These are phyloP conservation scores for Polia nebulosa DNA, from an alignment of 2,888 invertebrate species.

Conservation along the genomic window DNA sequence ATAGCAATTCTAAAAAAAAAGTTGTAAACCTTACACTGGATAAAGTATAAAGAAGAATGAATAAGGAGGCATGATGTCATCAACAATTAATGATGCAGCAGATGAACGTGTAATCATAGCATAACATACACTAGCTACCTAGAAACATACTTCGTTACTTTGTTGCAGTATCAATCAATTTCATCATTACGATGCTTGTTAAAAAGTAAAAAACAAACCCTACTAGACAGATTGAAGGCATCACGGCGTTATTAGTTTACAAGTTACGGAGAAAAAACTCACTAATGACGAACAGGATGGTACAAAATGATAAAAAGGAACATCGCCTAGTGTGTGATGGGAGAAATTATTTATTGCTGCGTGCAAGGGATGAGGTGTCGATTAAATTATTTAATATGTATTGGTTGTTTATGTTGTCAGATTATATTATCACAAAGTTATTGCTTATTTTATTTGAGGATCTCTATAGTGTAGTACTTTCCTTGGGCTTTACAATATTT, in stretches of 20 bases:
- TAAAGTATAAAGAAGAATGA: too few species aligned
- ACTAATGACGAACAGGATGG: slow-evolving; percentile 52
- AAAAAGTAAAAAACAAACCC: slow-evolving; percentile 44
- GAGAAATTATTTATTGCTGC: slow-evolving; percentile 34
- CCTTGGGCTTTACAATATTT: too few species aligned
- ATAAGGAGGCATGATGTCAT: neutral
- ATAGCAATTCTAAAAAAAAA: too few species aligned
- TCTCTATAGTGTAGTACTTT: too few species aligned
- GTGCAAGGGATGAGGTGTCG: slow-evolving; percentile 18
- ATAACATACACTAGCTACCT: neutral
- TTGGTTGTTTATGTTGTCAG: neutral
- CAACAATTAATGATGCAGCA: slow-evolving; percentile 1
- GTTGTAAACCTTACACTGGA: too few species aligned
- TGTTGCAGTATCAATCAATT: slow-evolving; percentile 41
- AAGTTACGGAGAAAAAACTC: slow-evolving; percentile 50
- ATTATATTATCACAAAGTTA: too few species aligned
- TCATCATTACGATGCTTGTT: slow-evolving; percentile 27
- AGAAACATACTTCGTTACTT: slow-evolving; percentile 4
- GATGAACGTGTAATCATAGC: too few species aligned
- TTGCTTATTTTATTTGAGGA: neutral
- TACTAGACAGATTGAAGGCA: slow-evolving; percentile 46
- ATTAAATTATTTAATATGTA: slow-evolving; percentile 16
- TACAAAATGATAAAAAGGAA: slow-evolving; percentile 47
- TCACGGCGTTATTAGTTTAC: slow-evolving; percentile 39
- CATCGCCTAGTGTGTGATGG: slow-evolving; percentile 11